Conservation (phyloP, 2,888 invertebrate species). For the Cheilosia vulpina region DNA sequence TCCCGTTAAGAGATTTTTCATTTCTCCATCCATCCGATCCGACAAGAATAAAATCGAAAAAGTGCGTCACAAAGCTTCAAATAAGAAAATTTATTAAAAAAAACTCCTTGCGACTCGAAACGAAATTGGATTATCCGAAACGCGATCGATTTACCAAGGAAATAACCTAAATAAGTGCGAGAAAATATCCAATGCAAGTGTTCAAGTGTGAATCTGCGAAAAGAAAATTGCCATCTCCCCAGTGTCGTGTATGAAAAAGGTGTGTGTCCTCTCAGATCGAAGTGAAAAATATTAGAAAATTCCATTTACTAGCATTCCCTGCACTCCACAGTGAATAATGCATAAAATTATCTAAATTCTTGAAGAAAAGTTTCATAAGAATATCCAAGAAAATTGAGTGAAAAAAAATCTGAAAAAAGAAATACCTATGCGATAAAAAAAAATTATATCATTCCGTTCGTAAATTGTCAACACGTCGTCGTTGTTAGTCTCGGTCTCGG, state of each 20-base stretch:
- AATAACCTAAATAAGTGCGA: slow-evolving; percentile 10
- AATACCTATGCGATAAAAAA: slow-evolving; percentile 29
- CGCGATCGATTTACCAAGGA: slow-evolving; percentile 35
- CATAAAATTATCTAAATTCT: background rate
- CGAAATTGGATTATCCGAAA: slow-evolving; percentile 41
- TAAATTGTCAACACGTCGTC: slow-evolving; percentile 74
- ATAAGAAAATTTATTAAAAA: slow-evolving; percentile 9
- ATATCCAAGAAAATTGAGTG: slow-evolving; percentile 39
- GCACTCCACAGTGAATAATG: slow-evolving; percentile 14
- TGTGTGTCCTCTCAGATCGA: slow-evolving; percentile 55
- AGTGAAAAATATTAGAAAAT: slow-evolving; percentile 17
- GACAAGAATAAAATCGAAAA: slow-evolving; percentile 50
- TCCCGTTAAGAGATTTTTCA: slow-evolving; percentile 72
- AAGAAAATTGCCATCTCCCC: slow-evolving; percentile 65
- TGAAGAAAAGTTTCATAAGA: background rate
- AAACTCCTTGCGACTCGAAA: slow-evolving; percentile 38
- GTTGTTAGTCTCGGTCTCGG: slow-evolving; percentile 50
- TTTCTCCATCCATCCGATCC: slow-evolving; percentile 61
- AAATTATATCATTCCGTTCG: slow-evolving; percentile 72
- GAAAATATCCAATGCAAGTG: slow-evolving; percentile 47
- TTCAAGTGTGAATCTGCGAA: slow-evolving; percentile 61
- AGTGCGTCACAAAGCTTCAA: slow-evolving; percentile 53
- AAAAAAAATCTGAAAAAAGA: slow-evolving; percentile 42
- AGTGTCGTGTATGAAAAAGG: slow-evolving; percentile 61
- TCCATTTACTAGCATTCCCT: slow-evolving; percentile 33